Conservation (phyloP, 2,888 invertebrate species). For the Lithophane semibrunnea region DNA sequence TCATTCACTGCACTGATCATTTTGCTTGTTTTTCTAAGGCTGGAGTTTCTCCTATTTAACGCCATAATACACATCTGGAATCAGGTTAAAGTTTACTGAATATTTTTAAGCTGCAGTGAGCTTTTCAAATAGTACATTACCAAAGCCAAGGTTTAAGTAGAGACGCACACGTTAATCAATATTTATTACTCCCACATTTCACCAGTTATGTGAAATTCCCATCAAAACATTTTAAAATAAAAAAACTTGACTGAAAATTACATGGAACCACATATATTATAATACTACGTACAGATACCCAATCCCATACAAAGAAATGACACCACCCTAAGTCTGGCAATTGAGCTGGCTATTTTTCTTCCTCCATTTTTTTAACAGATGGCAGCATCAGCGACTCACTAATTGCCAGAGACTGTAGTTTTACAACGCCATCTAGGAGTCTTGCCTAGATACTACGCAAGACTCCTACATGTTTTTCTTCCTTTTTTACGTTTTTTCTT, state of each 20-base stretch:
- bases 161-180: not conserved
- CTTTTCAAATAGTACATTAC: not conserved
- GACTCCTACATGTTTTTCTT: too few relatives aligned
- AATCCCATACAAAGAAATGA: too few relatives aligned
- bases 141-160: not conserved
- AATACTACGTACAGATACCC: too few relatives aligned
- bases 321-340: too few relatives aligned
- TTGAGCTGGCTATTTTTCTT: too few relatives aligned
- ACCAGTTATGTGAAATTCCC: not conserved
- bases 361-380: too few relatives aligned
- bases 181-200: not conserved
- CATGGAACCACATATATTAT: too few relatives aligned
- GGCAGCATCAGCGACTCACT: too few relatives aligned
- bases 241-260: not conserved
- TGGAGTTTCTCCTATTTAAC: not conserved
- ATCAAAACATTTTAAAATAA: not conserved
- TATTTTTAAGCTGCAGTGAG: not conserved
- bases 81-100: not conserved
- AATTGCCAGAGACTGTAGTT: too few relatives aligned
- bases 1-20: not conserved
- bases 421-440: too few relatives aligned
- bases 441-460: too few relatives aligned
- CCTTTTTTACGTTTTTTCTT: too few relatives aligned
- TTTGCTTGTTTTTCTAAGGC: not conserved
- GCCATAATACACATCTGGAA: not conserved